Evolutionary conservation across 2,113 vertebrate species (phyloP).

Genomic region (Sprattus sprattus): DNA sequence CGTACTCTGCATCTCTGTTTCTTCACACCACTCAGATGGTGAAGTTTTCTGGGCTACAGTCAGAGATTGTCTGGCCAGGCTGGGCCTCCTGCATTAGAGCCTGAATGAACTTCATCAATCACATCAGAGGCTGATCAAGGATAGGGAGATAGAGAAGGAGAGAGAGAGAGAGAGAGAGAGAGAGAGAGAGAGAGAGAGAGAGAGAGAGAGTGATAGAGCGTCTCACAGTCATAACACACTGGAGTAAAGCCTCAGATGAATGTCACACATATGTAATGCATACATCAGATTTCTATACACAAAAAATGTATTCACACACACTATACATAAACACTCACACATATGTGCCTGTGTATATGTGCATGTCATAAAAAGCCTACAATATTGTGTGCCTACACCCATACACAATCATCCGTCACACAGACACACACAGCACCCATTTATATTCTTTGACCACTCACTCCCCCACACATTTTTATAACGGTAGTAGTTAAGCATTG

Average conservation of each 20-base stretch:
- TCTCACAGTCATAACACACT: background rate
- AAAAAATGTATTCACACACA: background rate
- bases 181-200: background rate
- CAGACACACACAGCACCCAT: background rate
- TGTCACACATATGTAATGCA: background rate
- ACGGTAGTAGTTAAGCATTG: background rate
- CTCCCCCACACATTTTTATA: background rate
- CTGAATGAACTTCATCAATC: constrained; percentile 14
- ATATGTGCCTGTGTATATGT: background rate
- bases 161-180: background rate
- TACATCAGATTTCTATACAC: background rate
- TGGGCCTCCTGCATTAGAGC: background rate
- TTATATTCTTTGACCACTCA: background rate
- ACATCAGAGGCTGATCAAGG: background rate
- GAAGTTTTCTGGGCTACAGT: background rate
- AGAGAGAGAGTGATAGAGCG: background rate
- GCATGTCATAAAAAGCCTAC: too few species aligned
- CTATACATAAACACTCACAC: too few species aligned
- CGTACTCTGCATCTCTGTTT: too few species aligned
- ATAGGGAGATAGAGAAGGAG: background rate
- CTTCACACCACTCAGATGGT: background rate
- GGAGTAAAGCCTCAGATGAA: constrained; percentile 26
- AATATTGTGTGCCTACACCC: too few species aligned
- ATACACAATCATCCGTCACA: background rate
- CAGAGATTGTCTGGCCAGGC: background rate